Conservation (phyloP, 92 coral and sea anemone species). For the Muricea muricata region DNA sequence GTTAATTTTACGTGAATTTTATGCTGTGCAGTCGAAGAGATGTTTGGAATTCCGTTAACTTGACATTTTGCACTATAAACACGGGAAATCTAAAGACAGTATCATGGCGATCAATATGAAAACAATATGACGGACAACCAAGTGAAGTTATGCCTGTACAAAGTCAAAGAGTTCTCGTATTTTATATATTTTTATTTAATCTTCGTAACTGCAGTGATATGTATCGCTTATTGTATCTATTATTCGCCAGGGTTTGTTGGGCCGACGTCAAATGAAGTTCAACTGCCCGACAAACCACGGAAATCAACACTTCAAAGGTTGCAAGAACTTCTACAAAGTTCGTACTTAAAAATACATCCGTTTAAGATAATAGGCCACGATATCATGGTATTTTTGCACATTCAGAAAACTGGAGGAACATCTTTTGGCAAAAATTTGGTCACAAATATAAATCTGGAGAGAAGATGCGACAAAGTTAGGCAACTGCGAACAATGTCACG, state of each 20-base stretch:
- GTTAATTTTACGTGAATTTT: no score
- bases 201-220: not conserved
- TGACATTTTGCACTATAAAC: no score
- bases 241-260: not conserved
- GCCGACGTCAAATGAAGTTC: not conserved
- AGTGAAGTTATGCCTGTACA: no score
- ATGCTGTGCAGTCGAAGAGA: no score
- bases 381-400: conserved; percentile 86
- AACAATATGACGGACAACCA: no score
- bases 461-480: conserved; percentile 68
- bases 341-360: not conserved
- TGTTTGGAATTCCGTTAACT: no score
- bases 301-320: not conserved
- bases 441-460: conserved; percentile 60
- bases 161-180: not conserved
- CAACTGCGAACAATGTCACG: conserved; percentile 43
- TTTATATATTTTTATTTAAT: no score
- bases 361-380: conserved; percentile 69
- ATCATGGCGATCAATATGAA: no score
- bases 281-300: no score
- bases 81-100: no score
- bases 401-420: conserved; percentile 97
- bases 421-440: conserved; percentile 91
- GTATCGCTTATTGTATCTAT: not conserved
- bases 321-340: not conserved